These are phyloP conservation scores for Apolygus lucorum DNA, from an alignment of 1,140 invertebrate species.

Conservation along the genomic window DNA sequence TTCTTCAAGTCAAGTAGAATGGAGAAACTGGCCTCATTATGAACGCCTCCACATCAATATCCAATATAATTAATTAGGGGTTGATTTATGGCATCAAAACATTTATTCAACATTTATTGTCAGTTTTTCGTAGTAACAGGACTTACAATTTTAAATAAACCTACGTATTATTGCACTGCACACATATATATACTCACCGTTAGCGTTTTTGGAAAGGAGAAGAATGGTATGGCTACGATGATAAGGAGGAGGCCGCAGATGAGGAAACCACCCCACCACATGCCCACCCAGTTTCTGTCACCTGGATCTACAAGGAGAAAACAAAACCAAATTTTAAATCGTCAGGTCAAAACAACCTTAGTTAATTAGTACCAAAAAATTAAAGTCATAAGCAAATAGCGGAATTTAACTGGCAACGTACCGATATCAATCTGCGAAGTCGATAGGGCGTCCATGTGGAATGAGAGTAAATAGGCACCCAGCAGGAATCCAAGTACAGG, in stretches of 20 bases:
- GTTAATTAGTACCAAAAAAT: not conserved
- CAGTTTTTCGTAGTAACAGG: no score
- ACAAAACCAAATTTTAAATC: no score
- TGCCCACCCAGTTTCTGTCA: constrained; percentile 81
- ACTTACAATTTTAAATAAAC: not conserved
- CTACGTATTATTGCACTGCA: no score
- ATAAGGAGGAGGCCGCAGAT: constrained; percentile 70
- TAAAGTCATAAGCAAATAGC: not conserved
- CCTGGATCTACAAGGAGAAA: constrained; percentile 51
- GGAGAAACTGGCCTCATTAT: no score
- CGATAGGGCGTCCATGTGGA: constrained; percentile 79
- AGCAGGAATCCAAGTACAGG: constrained; percentile 84
- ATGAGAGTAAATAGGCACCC: constrained; percentile 79
- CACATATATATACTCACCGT: no score
- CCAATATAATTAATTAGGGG: no score
- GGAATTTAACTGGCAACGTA: constrained; percentile 33
- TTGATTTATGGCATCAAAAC: no score
- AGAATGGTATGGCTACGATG: constrained; percentile 75
- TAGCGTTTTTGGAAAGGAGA: constrained; percentile 76
- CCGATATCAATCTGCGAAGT: constrained; percentile 60
- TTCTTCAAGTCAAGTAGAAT: no score
- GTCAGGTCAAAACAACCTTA: not conserved
- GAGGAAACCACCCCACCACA: constrained; percentile 92
- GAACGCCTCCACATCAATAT: no score
- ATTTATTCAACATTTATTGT: no score